Evolutionary conservation across 2,113 vertebrate genomes (phyloP), one percentile per base, ranked within the genome.

Genomic region (Serinus canaria): DNA sequence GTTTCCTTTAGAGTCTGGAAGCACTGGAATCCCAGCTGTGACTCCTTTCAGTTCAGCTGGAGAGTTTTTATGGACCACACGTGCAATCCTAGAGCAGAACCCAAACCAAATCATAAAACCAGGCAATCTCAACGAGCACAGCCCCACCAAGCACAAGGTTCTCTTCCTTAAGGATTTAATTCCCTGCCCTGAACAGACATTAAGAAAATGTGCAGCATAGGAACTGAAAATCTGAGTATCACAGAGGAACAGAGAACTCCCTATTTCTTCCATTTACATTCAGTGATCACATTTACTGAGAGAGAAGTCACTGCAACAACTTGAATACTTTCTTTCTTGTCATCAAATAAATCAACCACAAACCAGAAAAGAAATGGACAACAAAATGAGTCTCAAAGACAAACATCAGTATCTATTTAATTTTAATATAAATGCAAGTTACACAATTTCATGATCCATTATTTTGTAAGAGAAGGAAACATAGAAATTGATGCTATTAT

Each of bases 391-490:
- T 66, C 44, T 24, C 53, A 53, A 64, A 70, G 24, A 66, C 35
- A 56, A 41, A 0, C 18, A 77, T 27, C 13, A 67, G 15, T 39
- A 68, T 64, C 33, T 75, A 66, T 85, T 94, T 93, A 55, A 70
- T 94, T 92, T 77, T 67, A 90, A 82, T 58, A 85, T 25, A 87
- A 83, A 89, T 53, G 44, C 39, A 86, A 90, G 83, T 79, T 92
- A 92, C 39, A 96, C 21, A 52, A 19, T 68, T 73, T 63, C 52
- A 82, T 30, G 10, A 82, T 44, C 46, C 18, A 33, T n/a, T 41
- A 7, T 73, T 62, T 49, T 56, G 15, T 60, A 86, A 68, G 28
- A 86, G 47, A 86, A 90, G 23, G 15, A 84, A 83, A 83, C 35
- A 70, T 0, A 19, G 23, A 78, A 87, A 49, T 49, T 15, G 41